These are phyloP conservation scores for Platalea minor DNA, from an alignment of 2,797 vertebrate genomes.

Conservation along the genomic window DNA sequence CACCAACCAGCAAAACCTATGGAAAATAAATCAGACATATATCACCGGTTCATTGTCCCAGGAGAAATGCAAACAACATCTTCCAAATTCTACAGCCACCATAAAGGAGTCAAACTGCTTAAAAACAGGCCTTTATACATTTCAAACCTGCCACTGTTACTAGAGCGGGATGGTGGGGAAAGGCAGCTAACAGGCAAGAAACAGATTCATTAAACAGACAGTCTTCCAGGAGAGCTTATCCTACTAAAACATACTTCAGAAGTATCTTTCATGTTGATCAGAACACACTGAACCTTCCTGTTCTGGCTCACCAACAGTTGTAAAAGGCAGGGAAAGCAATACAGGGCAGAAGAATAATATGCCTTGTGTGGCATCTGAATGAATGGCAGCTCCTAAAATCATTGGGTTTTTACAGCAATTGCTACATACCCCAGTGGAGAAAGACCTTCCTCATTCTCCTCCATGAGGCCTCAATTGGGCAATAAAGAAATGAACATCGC, in stretches of 20 bases:
- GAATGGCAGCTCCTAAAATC: background rate
- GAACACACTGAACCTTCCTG: constrained; percentile 17
- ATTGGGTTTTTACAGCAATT: background rate
- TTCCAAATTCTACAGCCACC: background rate
- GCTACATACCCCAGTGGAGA: background rate
- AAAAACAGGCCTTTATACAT: background rate
- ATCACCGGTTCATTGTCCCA: background rate
- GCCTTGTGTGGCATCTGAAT: background rate
- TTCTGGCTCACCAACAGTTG: background rate
- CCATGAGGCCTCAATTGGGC: background rate
- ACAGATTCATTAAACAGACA: background rate
- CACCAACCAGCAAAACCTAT: constrained; percentile 84
- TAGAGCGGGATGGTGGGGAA: background rate
- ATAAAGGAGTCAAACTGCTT: background rate
- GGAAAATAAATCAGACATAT: background rate
- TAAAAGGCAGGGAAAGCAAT: background rate
- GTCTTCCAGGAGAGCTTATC: background rate
- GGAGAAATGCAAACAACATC: background rate
- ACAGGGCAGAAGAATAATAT: background rate
- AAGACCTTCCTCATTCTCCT: background rate
- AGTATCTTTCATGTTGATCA: background rate
- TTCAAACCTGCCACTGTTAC: background rate
- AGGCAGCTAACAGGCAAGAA: background rate
- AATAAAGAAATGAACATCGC: background rate
- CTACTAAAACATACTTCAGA: background rate